These are phyloP conservation scores for Ciconia boyciana DNA, from an alignment of 2,113 vertebrate genomes.

Conservation along the genomic window DNA sequence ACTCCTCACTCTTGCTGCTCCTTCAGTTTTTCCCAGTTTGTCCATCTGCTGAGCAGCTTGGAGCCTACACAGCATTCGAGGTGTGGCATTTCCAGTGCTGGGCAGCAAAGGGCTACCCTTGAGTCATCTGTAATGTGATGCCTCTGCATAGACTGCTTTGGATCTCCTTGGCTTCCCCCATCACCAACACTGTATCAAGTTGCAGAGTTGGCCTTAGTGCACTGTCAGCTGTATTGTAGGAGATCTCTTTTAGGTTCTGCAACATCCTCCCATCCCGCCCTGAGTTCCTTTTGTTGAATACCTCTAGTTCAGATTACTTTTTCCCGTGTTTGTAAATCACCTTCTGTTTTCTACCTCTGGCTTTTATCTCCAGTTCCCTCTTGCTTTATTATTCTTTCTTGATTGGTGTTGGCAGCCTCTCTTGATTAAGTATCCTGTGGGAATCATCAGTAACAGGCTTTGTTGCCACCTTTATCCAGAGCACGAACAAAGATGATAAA, in stretches of 20 bases:
- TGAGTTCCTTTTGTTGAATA: neutral
- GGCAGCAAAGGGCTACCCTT: neutral
- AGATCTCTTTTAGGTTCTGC: constrained; percentile 7
- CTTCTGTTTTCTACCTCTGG: neutral
- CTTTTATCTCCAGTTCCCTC: neutral
- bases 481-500: neutral
- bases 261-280: neutral
- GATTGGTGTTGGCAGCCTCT: constrained; percentile 35
- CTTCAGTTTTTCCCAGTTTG: neutral
- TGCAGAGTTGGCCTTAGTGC: neutral
- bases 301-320: neutral
- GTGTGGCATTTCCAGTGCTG: neutral
- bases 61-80: neutral
- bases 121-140: constrained; percentile 1
- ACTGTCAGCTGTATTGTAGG: neutral
- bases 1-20: neutral
- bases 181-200: neutral
- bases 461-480: constrained; percentile 37
- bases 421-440: constrained; percentile 42
- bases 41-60: neutral
- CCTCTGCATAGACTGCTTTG: neutral
- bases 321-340: neutral
- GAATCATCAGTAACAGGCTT: constrained; percentile 26
- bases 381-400: constrained; percentile 27
- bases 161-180: constrained; percentile 45